Evolutionary conservation across 2,888 invertebrate species (phyloP).

Genomic region (Tromatobia lineatoria): DNA sequence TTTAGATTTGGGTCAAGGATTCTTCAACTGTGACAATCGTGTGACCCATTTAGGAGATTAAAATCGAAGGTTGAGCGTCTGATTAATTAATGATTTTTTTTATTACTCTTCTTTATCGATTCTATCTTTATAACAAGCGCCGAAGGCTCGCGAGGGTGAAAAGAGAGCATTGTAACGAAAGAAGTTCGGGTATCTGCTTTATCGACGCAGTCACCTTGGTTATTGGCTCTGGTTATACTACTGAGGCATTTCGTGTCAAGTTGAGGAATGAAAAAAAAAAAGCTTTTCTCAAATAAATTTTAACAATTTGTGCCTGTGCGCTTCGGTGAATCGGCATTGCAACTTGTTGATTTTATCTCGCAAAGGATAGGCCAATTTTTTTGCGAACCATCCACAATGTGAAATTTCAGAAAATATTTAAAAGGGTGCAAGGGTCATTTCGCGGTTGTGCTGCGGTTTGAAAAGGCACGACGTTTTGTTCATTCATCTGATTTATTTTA

Average conservation of each 20-base stretch:
- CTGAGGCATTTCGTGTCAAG: too few species aligned
- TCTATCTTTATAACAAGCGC: neutral
- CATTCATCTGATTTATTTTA: neutral
- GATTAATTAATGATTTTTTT: neutral
- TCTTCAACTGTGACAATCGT: neutral
- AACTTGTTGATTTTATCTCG: conserved; percentile 67
- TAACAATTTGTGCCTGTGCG: conserved; percentile 1
- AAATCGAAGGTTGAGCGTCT: neutral
- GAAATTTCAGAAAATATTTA: neutral
- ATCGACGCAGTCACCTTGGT: conserved; percentile 1
- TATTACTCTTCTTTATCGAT: conserved; percentile 6
- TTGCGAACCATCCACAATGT: neutral
- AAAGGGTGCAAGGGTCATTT: too few species aligned
- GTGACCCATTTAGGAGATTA: neutral
- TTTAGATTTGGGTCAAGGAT: neutral
- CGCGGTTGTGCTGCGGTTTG: too few species aligned
- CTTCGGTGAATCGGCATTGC: conserved; percentile 49
- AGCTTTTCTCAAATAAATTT: too few species aligned
- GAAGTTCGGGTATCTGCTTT: conserved; percentile 22
- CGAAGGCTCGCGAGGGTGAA: neutral
- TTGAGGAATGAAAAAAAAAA: too few species aligned
- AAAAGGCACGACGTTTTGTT: neutral
- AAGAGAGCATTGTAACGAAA: neutral
- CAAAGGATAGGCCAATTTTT: conserved; percentile 44
- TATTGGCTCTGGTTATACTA: too few species aligned